Evolutionary conservation across 2,888 invertebrate genomes (phyloP), one percentile per base, ranked within the genome.

Genomic region (Notodonta dromedarius): DNA sequence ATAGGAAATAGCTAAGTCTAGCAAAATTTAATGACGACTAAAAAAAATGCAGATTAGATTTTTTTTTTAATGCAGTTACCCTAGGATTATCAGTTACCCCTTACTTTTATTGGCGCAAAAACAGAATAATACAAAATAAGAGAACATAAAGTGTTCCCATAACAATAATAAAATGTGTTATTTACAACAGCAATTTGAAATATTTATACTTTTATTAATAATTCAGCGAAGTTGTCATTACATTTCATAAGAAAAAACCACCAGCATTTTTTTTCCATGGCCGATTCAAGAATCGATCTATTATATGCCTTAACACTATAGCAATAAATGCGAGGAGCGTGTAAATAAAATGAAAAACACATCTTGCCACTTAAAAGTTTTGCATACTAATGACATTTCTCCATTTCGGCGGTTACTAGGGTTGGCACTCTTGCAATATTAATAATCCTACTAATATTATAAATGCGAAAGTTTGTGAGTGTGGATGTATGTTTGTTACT

Each of bases 331-430:
- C 24, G 14, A 12, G 14, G 48, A 16, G 42, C 24, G 6, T 55
- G n/a, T 48, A n/a, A 55, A 52, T 14, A 16, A n/a, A 55, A 16
- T 9, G 32, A 7, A 58, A 60, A 40, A n/a, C 12, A 14, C 62
- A 63, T 57, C 57, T 56, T 57, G 53, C 24, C 58, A 65, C 62
- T 65, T 64, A 24, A 24, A 61, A 60, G 60, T 74, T 79, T 81
- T 77, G 77, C 80, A 82, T 82, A 76, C 69, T 75, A 77, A 81
- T 81, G 70, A 71, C 70, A 71, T 73, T 74, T 78, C 69, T 68
- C 72, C 69, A 71, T 70, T 74, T 70, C 13, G 50, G 48, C 52
- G 52, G 13, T 32, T 4, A 32, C 5, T 52, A 52, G 52, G 52
- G 60, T 56, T 60, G 52, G 11, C 32, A 32, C 50, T 16, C 11